A percentile compares a stretch with the other conserved stretches of the same genome.
These are phyloP conservation scores for Limnephilus marmoratus DNA, from an alignment of 2,888 invertebrate genomes.

Conservation along the genomic window DNA sequence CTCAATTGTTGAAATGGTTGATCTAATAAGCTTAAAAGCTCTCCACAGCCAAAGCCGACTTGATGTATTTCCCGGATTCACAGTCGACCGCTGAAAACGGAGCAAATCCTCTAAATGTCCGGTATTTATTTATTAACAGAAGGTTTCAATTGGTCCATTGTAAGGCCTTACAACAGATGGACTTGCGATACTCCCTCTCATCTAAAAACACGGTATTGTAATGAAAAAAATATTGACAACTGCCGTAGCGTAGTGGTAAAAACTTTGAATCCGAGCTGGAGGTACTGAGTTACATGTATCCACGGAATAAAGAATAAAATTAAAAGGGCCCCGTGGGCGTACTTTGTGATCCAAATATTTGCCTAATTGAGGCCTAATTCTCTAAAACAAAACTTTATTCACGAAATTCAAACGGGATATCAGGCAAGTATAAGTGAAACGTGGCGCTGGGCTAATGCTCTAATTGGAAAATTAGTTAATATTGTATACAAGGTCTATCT, in stretches of 20 bases:
- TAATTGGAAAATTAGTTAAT: no score
- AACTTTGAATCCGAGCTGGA: background rate
- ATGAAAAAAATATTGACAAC: background rate
- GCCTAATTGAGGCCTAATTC: no score
- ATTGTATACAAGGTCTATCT: no score
- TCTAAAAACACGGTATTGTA: background rate
- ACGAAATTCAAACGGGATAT: no score
- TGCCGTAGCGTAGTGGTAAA: background rate
- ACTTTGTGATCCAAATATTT: no score
- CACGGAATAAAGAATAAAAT: no score
- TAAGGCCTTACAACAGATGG: background rate
- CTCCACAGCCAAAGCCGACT: background rate
- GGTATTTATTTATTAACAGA: background rate
- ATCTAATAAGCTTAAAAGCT: slow-evolving; percentile 12
- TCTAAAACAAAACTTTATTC: no score
- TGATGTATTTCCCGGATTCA: background rate
- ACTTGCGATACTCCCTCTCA: background rate
- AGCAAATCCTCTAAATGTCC: background rate
- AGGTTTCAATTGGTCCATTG: background rate
- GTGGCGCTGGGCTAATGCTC: no score
- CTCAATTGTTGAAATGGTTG: background rate
- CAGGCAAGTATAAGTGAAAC: no score
- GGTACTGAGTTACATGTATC: background rate
- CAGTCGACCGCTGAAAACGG: background rate
- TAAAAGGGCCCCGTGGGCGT: no score